phyloP scores from a whole-genome alignment of 2,888 invertebrate species.

The Metellina segmentata region DNA sequence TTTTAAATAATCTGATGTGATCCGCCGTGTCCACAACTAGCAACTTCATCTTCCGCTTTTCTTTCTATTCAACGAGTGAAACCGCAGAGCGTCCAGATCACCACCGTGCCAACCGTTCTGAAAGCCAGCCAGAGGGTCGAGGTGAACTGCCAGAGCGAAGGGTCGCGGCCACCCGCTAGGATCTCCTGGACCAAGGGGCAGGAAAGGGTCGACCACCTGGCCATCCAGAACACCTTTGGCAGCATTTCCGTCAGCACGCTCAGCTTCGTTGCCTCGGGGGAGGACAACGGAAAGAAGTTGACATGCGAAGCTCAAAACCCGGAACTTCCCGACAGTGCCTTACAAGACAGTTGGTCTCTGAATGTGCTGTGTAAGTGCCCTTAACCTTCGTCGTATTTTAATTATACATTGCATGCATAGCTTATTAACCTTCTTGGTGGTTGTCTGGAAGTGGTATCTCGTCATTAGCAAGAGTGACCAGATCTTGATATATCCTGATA shows the following conservation, averaged over 20 bases:
- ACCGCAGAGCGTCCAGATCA: constrained; percentile 76
- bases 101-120: constrained; percentile 63
- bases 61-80: constrained; percentile 71
- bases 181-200: constrained; percentile 77
- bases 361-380: constrained; percentile 78
- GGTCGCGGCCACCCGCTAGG: constrained; percentile 77
- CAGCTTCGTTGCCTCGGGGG: constrained; percentile 77
- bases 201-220: constrained; percentile 74
- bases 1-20: too few species aligned
- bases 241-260: constrained; percentile 78
- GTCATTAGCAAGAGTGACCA: too few species aligned
- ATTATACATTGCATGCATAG: too few species aligned
- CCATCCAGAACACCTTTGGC: constrained; percentile 76
- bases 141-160: constrained; percentile 76
- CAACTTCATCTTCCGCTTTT: constrained; percentile 18
- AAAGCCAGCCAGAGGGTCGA: constrained; percentile 76
- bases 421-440: too few species aligned
- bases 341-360: constrained; percentile 78
- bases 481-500: too few species aligned
- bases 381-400: not conserved
- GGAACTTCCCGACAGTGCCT: constrained; percentile 78
- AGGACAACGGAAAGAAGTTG: constrained; percentile 78
- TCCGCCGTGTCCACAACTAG: constrained; percentile 5
- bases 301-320: constrained; percentile 78
- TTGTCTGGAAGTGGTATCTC: too few species aligned